Base-by-base conservation (phyloP, 2,113 vertebrate genomes). In the Anguilla rostrata region DNA sequence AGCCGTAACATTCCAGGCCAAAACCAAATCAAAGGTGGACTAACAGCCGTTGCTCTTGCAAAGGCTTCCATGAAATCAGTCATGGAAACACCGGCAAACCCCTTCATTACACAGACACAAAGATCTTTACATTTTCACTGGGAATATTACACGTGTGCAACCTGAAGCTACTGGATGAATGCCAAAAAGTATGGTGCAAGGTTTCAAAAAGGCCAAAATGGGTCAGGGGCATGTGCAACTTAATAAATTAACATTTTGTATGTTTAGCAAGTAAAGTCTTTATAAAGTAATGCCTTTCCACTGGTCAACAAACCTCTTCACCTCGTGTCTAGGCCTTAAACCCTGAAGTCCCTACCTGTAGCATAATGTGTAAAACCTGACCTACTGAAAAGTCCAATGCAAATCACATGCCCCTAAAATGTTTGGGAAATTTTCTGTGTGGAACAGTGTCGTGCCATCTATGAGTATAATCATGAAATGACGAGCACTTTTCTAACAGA, bases 1-100 rank as follows among this genome's bases (percentile, higher is more conserved):
- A 80, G 78, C 71, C 71, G 71, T 75, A 75, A 75, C 71, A 75
- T 75, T 75, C 71, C 71, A 75, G 71, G n/a, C 26, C 71, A 75
- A 75, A 75, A 75, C 71, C 71, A 34, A 75, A 75, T 80, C 78
- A 39, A 80, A 80, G 40, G 40, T 39, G 39, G 39, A 80, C 78
- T 29, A 75, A 75, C 71, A 75, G 71, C 71, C 71, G n/a, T 12
- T 34, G 71, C 71, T 75, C 71, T 34, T 75, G 71, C 34, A 80
- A 80, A 80, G 39, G 78, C 39, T 80, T 80, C 18, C 78, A 53
- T 75, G 71, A 80, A 80, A 80, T 41, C 78, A 18, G 78, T 80
- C 14, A 80, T 80, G 78, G 78, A 80, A 18, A 80, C 78, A 80
- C 16, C 34, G 71, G 71, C 71, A 75, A 34, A 75, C 18, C n/a